phyloP scores from a whole-genome alignment of 23 tunicate genomes.

The Aplidium turbinatum region DNA sequence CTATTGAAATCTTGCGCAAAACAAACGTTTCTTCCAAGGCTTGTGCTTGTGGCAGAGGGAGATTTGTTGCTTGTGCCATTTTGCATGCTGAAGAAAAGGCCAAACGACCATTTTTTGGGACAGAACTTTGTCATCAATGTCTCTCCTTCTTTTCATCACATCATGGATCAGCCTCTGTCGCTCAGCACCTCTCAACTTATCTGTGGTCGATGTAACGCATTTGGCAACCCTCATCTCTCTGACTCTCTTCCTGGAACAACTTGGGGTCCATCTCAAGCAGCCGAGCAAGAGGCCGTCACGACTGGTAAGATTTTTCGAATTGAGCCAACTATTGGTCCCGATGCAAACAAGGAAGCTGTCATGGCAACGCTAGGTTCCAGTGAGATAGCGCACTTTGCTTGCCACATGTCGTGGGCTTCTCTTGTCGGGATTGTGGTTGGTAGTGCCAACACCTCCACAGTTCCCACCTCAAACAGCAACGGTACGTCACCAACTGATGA shows the following conservation, averaged over 20 bases:
- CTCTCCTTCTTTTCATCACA: conserved; percentile 32
- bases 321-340: conserved; percentile 42
- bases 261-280: conserved; percentile 9
- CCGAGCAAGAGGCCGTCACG: conserved; percentile 48
- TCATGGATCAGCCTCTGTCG: background rate
- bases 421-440: conserved; percentile 24
- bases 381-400: conserved; percentile 68
- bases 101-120: conserved; percentile 45
- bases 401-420: conserved; percentile 20
- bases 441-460: background rate
- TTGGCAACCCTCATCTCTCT: conserved; percentile 30
- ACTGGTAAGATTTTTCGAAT: conserved; percentile 32
- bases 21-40: background rate
- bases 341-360: conserved; percentile 36
- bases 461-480: background rate
- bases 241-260: background rate
- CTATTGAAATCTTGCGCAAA: conserved; percentile 17
- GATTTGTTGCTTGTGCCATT: conserved; percentile 63
- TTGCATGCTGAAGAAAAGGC: conserved; percentile 54
- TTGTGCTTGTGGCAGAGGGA: conserved; percentile 40
- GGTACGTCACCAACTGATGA: background rate
- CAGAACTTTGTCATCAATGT: conserved; percentile 33
- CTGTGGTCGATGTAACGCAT: too few relatives aligned
- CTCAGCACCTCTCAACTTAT: conserved; percentile 23
- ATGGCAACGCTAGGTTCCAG: conserved; percentile 11